Evolutionary conservation across 2,113 vertebrate species (phyloP).

Genomic region (Tragulus kanchil): DNA sequence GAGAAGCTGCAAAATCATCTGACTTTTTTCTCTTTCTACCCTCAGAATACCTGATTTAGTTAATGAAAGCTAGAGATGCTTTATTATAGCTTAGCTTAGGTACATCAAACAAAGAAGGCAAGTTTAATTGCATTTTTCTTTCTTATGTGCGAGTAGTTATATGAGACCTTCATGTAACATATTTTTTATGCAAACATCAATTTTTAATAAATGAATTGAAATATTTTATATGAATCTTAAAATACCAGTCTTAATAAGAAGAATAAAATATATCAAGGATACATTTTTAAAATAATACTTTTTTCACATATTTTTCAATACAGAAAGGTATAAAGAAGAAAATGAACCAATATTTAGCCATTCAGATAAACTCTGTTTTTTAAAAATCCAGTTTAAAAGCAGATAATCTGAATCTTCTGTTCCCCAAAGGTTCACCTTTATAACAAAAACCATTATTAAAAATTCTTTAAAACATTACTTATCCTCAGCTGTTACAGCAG

Average conservation of each 20-base stretch:
- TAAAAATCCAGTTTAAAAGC: neutral
- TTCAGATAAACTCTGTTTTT: neutral
- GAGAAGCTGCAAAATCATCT: constrained; percentile 1
- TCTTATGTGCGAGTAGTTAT: neutral
- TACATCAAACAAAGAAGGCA: neutral
- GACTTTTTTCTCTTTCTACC: neutral
- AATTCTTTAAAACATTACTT: neutral
- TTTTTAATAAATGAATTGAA: constrained; percentile 18
- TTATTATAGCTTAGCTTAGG: constrained; percentile 9
- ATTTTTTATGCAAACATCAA: neutral
- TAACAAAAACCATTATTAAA: neutral
- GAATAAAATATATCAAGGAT: neutral
- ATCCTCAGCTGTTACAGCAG: neutral
- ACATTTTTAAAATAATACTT: neutral
- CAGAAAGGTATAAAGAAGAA: neutral
- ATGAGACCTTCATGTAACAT: neutral
- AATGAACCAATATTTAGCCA: neutral
- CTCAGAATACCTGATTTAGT: neutral
- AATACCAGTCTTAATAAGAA: constrained; percentile 8
- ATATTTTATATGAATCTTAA: neutral
- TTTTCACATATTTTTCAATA: neutral
- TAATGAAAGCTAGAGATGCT: constrained; percentile 18
- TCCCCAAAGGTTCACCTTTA: neutral
- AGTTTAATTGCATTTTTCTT: neutral
- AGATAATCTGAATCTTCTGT: neutral